These are phyloP conservation scores for Syngnathoides biaculeatus DNA, from an alignment of 2,113 vertebrate species.

Conservation along the genomic window DNA sequence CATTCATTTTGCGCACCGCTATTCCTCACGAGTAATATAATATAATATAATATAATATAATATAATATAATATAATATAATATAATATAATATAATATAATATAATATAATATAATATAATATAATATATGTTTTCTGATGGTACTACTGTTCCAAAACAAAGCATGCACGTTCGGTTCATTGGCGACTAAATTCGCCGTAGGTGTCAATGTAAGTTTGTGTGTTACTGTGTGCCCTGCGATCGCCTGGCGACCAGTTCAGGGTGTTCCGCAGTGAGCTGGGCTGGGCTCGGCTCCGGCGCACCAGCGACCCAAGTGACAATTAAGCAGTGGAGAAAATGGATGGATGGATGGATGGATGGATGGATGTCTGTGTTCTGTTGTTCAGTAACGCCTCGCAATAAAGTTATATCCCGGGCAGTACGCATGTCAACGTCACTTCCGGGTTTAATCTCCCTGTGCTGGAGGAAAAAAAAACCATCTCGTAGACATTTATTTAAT, in stretches of 20 bases:
- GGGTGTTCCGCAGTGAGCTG: too few relatives aligned
- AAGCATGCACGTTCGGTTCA: too few relatives aligned
- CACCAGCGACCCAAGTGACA: too few relatives aligned
- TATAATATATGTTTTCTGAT: too few relatives aligned
- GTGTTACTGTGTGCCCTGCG: too few relatives aligned
- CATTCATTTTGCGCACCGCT: too few relatives aligned
- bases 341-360: background rate
- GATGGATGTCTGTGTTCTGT: background rate
- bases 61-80: background rate
- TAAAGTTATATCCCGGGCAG: conserved; percentile 32
- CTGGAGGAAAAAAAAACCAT: conserved; percentile 56
- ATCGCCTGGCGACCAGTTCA: too few relatives aligned
- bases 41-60: background rate
- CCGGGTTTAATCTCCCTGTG: conserved; percentile 54
- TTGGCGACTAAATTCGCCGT: too few relatives aligned
- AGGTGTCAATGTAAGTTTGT: too few relatives aligned
- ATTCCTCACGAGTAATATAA: background rate
- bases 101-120: background rate
- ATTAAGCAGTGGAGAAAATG: too few relatives aligned
- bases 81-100: background rate
- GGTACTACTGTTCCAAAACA: too few relatives aligned
- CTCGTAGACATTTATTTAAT: conserved; percentile 55
- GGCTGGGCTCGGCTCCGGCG: too few relatives aligned
- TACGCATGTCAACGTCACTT: conserved; percentile 53
- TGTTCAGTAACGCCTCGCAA: background rate